These are phyloP conservation scores for Protula sp. DNA, from an alignment of 2,888 invertebrate species.

Conservation along the genomic window DNA sequence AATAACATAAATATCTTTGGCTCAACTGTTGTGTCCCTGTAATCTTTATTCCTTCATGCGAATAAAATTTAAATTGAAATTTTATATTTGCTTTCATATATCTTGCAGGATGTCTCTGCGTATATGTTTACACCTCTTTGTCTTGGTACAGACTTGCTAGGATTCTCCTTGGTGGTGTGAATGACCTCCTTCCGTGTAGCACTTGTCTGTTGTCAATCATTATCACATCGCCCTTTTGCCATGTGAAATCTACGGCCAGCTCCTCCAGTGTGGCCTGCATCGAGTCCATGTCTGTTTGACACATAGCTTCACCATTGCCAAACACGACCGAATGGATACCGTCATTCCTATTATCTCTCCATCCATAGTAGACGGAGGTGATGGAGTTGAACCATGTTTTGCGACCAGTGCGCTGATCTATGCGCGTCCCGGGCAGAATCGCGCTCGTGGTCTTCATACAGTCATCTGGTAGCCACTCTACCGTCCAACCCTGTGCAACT, in stretches of 20 bases:
- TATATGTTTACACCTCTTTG: no score
- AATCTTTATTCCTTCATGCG: no score
- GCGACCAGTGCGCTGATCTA: slow-evolving; percentile 28
- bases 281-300: slow-evolving; percentile 26
- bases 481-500: slow-evolving; percentile 23
- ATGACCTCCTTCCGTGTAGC: slow-evolving; percentile 31
- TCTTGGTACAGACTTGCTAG: slow-evolving; percentile 33
- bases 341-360: slow-evolving; percentile 33
- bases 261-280: slow-evolving; percentile 27
- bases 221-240: slow-evolving; percentile 34
- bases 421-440: slow-evolving; percentile 29
- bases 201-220: slow-evolving; percentile 35
- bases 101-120: no score
- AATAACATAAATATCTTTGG: no score
- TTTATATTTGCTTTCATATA: no score
- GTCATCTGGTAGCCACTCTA: slow-evolving; percentile 32
- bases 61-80: no score
- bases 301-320: slow-evolving; percentile 33
- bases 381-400: slow-evolving; percentile 38
- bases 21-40: no score
- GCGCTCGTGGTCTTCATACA: slow-evolving; percentile 31
- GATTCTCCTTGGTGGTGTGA: slow-evolving; percentile 33
- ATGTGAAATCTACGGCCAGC: slow-evolving; percentile 29
- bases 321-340: slow-evolving; percentile 31
- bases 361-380: slow-evolving; percentile 34